Conservation (phyloP, 2,113 vertebrate species). For the Lucifuga dentata region DNA sequence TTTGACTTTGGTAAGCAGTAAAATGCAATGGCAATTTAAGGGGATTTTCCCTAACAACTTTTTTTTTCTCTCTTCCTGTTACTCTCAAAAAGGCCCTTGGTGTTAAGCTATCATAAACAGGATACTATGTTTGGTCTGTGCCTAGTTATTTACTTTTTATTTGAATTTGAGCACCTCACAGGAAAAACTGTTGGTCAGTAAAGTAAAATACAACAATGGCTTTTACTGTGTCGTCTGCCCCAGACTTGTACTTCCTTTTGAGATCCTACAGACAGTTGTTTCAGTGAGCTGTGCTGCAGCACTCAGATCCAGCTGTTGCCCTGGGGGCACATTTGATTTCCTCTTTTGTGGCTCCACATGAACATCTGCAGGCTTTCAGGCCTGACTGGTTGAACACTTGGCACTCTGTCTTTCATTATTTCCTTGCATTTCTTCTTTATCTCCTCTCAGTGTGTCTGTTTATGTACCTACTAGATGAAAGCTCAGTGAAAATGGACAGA, state of each 20-base stretch:
- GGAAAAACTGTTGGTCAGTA: slow-evolving; percentile 27
- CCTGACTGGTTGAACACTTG: slow-evolving; percentile 24
- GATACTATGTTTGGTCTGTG: neutral
- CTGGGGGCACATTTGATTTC: slow-evolving; percentile 34
- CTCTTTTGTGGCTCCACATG: slow-evolving; percentile 12
- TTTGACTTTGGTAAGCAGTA: slow-evolving; percentile 26
- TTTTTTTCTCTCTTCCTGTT: slow-evolving; percentile 38
- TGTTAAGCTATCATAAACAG: slow-evolving; percentile 13
- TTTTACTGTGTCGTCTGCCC: slow-evolving; percentile 26
- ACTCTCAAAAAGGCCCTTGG: slow-evolving; percentile 10
- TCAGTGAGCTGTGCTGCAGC: slow-evolving; percentile 25
- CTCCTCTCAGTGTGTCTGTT: neutral
- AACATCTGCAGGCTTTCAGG: slow-evolving; percentile 45
- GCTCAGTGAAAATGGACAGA: slow-evolving; percentile 5
- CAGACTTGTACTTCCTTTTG: slow-evolving; percentile 40
- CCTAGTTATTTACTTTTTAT: neutral
- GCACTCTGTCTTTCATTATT: neutral
- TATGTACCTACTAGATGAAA: slow-evolving; percentile 2
- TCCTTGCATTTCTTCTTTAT: neutral
- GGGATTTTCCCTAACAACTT: slow-evolving; percentile 21
- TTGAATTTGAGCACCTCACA: neutral
- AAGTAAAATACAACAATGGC: slow-evolving; percentile 33
- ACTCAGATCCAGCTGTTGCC: slow-evolving; percentile 43
- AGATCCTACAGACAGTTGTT: slow-evolving; percentile 27
- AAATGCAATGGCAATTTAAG: slow-evolving; percentile 46